A percentile compares a stretch with the other conserved stretches of the same genome.
These are phyloP conservation scores for Barnardius zonarius DNA, from an alignment of 2,113 vertebrate species.

Conservation along the genomic window DNA sequence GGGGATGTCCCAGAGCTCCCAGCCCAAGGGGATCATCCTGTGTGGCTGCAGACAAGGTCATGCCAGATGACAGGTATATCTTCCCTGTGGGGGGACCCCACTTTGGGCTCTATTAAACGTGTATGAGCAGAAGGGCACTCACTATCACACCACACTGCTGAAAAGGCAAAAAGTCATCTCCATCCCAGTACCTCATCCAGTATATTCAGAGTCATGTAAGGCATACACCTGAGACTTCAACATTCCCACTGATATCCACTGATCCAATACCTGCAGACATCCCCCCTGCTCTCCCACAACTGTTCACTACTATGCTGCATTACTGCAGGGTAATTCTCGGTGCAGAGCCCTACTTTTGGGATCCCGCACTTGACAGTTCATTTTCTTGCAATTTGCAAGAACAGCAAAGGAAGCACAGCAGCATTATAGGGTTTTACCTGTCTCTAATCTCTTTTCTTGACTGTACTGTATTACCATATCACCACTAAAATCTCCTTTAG, in stretches of 20 bases:
- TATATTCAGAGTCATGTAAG: background rate
- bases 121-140: background rate
- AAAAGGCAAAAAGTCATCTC: background rate
- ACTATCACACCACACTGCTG: background rate
- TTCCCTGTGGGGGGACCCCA: background rate
- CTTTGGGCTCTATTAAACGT: background rate
- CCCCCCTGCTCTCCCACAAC: background rate
- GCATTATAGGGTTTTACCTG: background rate
- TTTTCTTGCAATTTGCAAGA: background rate
- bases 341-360: background rate
- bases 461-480: background rate
- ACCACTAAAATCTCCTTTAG: background rate
- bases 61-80: background rate
- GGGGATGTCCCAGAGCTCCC: background rate
- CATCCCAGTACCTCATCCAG: background rate
- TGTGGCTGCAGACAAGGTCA: background rate
- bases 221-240: background rate
- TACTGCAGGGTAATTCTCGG: background rate
- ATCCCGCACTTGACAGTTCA: background rate
- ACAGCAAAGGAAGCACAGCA: background rate
- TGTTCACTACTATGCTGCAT: rapidly evolving
- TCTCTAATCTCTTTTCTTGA: background rate
- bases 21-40: no score
- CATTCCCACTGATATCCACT: background rate
- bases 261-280: background rate